A percentile compares a stretch with the other conserved stretches of the same genome.
Conservation (phyloP, 2,113 vertebrate species). For the Baryphthengus martii region DNA sequence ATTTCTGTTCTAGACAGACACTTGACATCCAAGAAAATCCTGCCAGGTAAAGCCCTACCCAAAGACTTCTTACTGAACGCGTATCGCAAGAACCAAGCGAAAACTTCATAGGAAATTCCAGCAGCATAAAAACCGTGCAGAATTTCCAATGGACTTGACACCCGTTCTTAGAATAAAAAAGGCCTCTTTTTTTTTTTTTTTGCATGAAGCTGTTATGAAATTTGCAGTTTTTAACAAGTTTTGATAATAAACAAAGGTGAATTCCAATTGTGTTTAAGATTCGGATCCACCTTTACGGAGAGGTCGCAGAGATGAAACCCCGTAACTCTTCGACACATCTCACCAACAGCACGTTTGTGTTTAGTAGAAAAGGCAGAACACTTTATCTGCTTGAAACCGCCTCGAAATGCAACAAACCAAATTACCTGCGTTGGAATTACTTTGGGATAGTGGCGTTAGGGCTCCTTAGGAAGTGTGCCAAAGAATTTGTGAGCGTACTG, state of each 20-base stretch:
- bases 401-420: constrained; percentile 22
- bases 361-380: constrained; percentile 5
- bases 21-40: background rate
- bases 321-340: background rate
- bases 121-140: background rate
- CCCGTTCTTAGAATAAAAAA: background rate
- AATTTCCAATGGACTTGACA: background rate
- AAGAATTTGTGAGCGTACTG: background rate
- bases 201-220: background rate
- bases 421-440: constrained; percentile 13
- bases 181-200: too few species aligned
- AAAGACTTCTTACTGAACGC: background rate
- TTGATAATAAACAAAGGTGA: background rate
- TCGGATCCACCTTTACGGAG: background rate
- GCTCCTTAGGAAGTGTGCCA: background rate
- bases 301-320: background rate
- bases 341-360: background rate
- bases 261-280: background rate
- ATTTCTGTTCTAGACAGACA: background rate
- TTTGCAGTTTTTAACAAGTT: background rate
- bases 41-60: background rate
- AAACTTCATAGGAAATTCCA: background rate
- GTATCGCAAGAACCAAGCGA: background rate
- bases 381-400: constrained; percentile 21
- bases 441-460: background rate